Base-by-base conservation (phyloP, 1,140 invertebrate species). In the Muscidifurax raptorellus region DNA sequence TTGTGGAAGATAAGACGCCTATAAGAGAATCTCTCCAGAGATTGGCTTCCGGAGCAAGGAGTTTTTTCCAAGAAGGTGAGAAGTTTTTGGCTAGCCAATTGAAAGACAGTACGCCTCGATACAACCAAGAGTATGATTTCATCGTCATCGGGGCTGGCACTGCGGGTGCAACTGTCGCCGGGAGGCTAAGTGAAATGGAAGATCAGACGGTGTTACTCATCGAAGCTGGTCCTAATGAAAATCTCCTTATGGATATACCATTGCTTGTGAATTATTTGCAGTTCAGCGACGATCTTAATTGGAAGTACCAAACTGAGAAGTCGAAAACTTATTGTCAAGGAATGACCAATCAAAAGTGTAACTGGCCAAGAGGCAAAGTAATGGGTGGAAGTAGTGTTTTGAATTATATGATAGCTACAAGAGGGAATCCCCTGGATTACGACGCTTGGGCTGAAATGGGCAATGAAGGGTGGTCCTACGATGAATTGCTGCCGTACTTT, bases 361-460 rank as follows among this genome's bases (percentile, higher is more conserved):
- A 93, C 82, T 96, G 95, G 95, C 94, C 95, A 1, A 94, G 95
- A 78, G 96, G 96, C 0, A 97, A 96, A 90, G 94, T 94, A 9
- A 89, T 97, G 22, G 97, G 97, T 2, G 98, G 97, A 3, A 95
- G 94, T 13, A 96, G 95, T 9, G 95, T 94, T 0, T 94, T 97
- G n/a, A 98, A 98, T 92, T 97, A 95, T 4, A 97, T 98, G 96
- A 92, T 97, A 6, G 97, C 97, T 88, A 92, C 96, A 0, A 93
- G 96, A 82, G 96, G 96, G 0, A 95, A 96, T 90, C 93, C 94
- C 1, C 88, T 87, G 12, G 96, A 97, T 87, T 96, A 95, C 87
- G 94, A 97, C 87, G 87, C 93, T 1, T 97, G 96, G 96, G 94
- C 94, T 10, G 86, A 87, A 13, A 89, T 93, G 52, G 95, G 95